These are phyloP conservation scores for Amniataba percoides DNA, from an alignment of 2,797 vertebrate species.

Conservation along the genomic window DNA sequence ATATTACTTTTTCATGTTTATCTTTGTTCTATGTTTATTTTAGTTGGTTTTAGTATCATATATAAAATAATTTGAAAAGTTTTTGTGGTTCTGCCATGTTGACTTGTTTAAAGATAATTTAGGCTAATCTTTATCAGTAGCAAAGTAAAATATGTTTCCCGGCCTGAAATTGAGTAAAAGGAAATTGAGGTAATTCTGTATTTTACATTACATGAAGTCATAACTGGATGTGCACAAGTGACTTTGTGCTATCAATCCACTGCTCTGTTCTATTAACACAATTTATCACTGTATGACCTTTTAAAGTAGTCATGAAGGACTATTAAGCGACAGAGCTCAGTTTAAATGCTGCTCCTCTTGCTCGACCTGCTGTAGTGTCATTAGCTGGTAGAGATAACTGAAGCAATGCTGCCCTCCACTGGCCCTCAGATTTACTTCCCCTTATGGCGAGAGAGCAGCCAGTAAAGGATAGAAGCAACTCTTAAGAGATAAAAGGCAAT, in stretches of 20 bases:
- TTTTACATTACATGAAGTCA: background rate
- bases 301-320: background rate
- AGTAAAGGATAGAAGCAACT: background rate
- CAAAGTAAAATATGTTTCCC: background rate
- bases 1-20: background rate
- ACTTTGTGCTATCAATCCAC: too few relatives aligned
- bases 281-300: background rate
- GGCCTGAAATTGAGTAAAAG: too few relatives aligned
- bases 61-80: too few relatives aligned
- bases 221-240: too few relatives aligned
- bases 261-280: background rate
- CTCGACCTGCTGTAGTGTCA: background rate
- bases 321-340: background rate
- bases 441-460: background rate
- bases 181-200: too few relatives aligned
- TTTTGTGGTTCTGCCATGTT: background rate
- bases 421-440: constrained; percentile 3
- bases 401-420: constrained; percentile 1
- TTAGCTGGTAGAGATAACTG: background rate
- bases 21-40: background rate
- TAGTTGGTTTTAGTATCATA: background rate
- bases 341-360: background rate
- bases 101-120: background rate
- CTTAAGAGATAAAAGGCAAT: background rate
- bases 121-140: background rate